Percentiles rank a stretch among this genome's conserved stretches.
These are phyloP conservation scores for Mizuhopecten yessoensis DNA, from an alignment of 1,140 invertebrate genomes.

Conservation along the genomic window DNA sequence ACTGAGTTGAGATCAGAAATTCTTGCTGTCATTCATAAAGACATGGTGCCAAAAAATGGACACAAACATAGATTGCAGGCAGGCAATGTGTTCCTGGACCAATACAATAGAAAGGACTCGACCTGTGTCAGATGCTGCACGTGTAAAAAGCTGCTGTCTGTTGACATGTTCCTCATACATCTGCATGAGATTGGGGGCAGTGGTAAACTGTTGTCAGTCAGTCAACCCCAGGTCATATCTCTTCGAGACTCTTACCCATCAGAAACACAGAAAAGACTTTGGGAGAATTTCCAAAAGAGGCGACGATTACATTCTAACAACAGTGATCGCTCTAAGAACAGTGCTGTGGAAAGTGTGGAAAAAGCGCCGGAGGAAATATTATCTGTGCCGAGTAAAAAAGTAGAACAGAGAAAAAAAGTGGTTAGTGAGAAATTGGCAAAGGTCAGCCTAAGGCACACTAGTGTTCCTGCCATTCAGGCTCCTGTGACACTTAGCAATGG, in stretches of 20 bases:
- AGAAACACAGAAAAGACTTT: conserved; percentile 70
- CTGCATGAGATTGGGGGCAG: conserved; percentile 71
- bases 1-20: conserved; percentile 47
- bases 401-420: conserved; percentile 51
- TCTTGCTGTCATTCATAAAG: conserved; percentile 65
- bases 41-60: conserved; percentile 55
- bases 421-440: conserved; percentile 15
- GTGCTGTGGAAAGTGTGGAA: not conserved
- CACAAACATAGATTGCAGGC: conserved; percentile 65
- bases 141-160: conserved; percentile 76
- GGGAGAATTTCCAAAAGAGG: conserved; percentile 76
- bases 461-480: not conserved
- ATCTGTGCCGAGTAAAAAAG: conserved; percentile 52
- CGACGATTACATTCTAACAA: not conserved
- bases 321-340: conserved; percentile 24
- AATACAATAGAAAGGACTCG: conserved; percentile 73
- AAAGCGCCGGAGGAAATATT: conserved; percentile 44
- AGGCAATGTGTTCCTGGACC: conserved; percentile 76
- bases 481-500: conserved; percentile 28
- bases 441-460: not conserved
- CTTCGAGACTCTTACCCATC: conserved; percentile 68
- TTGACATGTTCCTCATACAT: conserved; percentile 76
- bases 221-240: conserved; percentile 68
- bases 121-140: conserved; percentile 76
- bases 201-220: conserved; percentile 67